phyloP scores from a whole-genome alignment of 2,113 vertebrate species.

The Poeciliopsis turrubarensis region DNA sequence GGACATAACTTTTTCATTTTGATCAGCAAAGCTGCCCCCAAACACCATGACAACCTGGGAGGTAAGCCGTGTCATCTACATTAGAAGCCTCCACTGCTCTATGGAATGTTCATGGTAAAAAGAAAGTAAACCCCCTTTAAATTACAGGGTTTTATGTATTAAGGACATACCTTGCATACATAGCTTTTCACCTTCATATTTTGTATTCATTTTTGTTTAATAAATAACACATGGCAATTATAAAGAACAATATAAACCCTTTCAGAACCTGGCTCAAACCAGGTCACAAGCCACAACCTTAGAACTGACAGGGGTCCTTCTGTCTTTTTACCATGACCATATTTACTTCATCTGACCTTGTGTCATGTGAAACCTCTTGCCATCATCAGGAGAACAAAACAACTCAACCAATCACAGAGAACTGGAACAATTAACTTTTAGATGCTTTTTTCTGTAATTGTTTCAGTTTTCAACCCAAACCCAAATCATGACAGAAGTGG shows the following conservation, averaged over 20 bases:
- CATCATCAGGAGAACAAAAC: constrained; percentile 27
- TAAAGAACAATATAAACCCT: not conserved
- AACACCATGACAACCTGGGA: not conserved
- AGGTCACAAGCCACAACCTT: not conserved
- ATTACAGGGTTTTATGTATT: not conserved
- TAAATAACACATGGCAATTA: not conserved
- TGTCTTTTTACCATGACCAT: not conserved
- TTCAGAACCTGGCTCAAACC: not conserved
- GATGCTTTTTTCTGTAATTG: constrained; percentile 29
- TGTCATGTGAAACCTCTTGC: constrained; percentile 41
- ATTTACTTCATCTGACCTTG: constrained; percentile 39
- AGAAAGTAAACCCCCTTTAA: not conserved
- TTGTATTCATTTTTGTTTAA: not conserved
- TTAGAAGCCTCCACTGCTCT: not conserved
- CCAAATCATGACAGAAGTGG: constrained; percentile 3
- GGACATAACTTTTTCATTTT: not conserved
- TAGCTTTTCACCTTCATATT: not conserved
- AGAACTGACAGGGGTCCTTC: not conserved
- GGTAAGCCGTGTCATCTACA: not conserved
- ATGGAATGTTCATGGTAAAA: not conserved
- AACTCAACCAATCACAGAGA: constrained; percentile 39
- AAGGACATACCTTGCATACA: not conserved
- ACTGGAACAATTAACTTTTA: constrained; percentile 50
- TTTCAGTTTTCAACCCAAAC: constrained; percentile 23
- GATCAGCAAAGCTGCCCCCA: not conserved